Conservation (phyloP, 2,113 vertebrate species). For the Pteropus alecto region DNA sequence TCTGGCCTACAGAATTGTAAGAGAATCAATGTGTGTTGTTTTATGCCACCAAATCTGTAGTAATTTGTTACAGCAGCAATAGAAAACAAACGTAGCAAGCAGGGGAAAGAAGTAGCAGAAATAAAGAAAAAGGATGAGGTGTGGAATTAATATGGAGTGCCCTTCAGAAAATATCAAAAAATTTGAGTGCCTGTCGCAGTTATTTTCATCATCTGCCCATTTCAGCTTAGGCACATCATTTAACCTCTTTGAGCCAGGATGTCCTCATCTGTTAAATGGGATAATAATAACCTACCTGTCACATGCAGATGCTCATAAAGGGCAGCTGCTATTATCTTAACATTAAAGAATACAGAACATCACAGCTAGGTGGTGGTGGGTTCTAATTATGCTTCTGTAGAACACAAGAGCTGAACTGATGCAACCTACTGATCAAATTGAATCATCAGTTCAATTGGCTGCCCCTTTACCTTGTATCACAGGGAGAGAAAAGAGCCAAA, state of each 20-base stretch:
- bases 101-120: not conserved
- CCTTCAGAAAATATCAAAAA: not conserved
- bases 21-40: not conserved
- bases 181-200: not conserved
- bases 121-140: not conserved
- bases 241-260: not conserved
- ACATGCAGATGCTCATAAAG: not conserved
- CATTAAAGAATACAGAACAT: not conserved
- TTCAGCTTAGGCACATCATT: not conserved
- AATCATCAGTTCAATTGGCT: too few relatives aligned
- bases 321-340: not conserved
- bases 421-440: too few relatives aligned
- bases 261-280: not conserved
- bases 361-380: fast-evolving
- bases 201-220: not conserved
- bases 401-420: too few relatives aligned
- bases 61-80: not conserved
- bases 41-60: not conserved
- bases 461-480: not conserved
- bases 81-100: not conserved
- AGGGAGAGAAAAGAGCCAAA: not conserved
- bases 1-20: not conserved
- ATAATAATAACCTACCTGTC: not conserved
- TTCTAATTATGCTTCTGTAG: not conserved
- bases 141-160: not conserved